Evolutionary conservation across 2,113 vertebrate species (phyloP).

Genomic region (Cinclus cinclus): DNA sequence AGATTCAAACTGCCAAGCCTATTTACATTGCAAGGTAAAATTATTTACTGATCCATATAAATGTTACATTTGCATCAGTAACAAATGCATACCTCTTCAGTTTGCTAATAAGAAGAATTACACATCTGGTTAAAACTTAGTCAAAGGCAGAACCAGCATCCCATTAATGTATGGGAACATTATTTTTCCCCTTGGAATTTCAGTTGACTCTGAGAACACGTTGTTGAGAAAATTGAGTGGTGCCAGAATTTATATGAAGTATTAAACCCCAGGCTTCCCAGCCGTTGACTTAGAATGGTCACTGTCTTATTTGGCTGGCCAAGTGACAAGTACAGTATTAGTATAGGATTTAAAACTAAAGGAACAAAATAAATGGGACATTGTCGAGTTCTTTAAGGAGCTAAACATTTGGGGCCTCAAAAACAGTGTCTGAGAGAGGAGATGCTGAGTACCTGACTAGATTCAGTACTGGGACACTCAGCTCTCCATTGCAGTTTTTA

Average conservation of each 20-base stretch:
- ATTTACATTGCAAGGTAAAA: constrained; percentile 49
- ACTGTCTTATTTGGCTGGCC: background rate
- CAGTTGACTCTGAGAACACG: background rate
- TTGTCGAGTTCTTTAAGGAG: background rate
- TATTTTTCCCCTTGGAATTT: background rate
- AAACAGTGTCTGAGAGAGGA: background rate
- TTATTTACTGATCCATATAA: constrained; percentile 57
- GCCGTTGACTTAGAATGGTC: background rate
- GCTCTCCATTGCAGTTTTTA: background rate
- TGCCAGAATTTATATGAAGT: background rate
- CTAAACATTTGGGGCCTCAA: background rate
- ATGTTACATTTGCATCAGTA: constrained; percentile 55
- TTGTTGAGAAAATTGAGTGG: constrained; percentile 6
- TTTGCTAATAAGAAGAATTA: constrained; percentile 40
- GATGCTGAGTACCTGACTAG: background rate
- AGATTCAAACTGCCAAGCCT: constrained; percentile 47
- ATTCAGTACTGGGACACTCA: background rate
- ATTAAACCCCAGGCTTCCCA: constrained; percentile 8
- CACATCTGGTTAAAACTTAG: constrained; percentile 22
- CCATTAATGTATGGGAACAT: background rate
- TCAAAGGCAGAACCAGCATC: background rate
- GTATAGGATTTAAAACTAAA: background rate
- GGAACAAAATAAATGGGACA: background rate
- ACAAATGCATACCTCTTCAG: background rate
- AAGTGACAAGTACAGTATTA: background rate